Conservation (phyloP, 2,888 invertebrate species). For the Corythucha ciliata region DNA sequence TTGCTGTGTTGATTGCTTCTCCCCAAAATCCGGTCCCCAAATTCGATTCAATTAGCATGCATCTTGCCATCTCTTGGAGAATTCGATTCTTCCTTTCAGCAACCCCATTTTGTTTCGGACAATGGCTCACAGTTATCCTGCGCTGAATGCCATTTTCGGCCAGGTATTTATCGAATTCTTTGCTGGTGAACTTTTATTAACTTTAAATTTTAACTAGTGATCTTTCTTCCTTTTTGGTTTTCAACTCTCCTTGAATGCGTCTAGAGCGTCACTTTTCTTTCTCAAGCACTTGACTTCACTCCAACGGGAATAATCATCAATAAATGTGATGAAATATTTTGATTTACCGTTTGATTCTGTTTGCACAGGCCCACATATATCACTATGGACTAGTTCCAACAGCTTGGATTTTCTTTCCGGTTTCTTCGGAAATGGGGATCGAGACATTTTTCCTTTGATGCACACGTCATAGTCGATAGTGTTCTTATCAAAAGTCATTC, state of each 20-base stretch:
- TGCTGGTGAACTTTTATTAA: neutral
- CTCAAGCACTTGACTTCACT: neutral
- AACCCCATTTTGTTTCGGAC: neutral
- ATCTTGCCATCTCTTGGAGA: constrained; percentile 37
- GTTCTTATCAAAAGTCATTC: no score
- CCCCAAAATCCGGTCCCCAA: constrained; percentile 26
- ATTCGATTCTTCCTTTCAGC: constrained; percentile 28
- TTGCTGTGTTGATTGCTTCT: constrained; percentile 38
- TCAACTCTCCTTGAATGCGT: neutral
- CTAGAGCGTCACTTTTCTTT: neutral
- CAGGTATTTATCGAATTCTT: neutral
- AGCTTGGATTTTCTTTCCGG: no score
- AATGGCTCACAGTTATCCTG: neutral
- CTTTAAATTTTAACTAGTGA: no score
- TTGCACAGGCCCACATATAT: no score
- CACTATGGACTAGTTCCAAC: no score
- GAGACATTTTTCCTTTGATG: no score
- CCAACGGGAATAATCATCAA: neutral
- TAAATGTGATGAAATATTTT: neutral
- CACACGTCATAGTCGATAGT: no score
- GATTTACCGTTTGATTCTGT: neutral
- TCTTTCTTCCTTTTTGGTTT: no score
- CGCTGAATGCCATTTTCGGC: neutral
- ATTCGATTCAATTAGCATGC: constrained; percentile 36
- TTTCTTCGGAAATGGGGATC: no score